Evolutionary conservation across 2,888 invertebrate genomes (phyloP).

Genomic region (Melipona bicolor): DNA sequence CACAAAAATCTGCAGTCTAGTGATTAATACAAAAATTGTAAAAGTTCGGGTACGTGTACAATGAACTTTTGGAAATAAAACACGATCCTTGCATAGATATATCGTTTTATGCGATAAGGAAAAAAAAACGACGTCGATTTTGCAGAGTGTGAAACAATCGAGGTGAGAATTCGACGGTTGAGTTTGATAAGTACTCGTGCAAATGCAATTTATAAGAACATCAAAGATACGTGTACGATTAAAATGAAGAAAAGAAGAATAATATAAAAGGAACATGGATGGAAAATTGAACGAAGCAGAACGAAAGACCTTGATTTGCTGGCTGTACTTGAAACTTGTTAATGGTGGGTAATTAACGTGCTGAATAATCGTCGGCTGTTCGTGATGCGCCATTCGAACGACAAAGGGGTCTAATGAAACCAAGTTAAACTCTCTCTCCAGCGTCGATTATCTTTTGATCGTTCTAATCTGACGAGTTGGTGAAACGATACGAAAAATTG

Average conservation of each 20-base stretch:
- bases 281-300: neutral
- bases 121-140: neutral
- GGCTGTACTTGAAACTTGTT: constrained; percentile 31
- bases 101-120: neutral
- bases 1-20: no score
- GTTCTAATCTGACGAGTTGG: neutral
- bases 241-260: neutral
- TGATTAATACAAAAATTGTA: no score
- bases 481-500: neutral
- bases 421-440: constrained; percentile 15
- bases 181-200: neutral
- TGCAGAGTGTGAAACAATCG: neutral
- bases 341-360: constrained; percentile 57
- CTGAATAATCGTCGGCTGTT: constrained; percentile 40
- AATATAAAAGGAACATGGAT: neutral
- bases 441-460: constrained; percentile 2
- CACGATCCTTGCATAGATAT: no score
- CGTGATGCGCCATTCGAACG: constrained; percentile 24
- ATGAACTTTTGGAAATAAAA: neutral
- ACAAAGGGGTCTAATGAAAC: constrained; percentile 40
- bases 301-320: constrained; percentile 41
- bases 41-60: no score
- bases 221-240: neutral
- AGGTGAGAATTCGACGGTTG: constrained; percentile 6
- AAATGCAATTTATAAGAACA: constrained; percentile 15